These are phyloP conservation scores for Dreissena polymorpha DNA, from an alignment of 1,140 invertebrate species.

Conservation along the genomic window DNA sequence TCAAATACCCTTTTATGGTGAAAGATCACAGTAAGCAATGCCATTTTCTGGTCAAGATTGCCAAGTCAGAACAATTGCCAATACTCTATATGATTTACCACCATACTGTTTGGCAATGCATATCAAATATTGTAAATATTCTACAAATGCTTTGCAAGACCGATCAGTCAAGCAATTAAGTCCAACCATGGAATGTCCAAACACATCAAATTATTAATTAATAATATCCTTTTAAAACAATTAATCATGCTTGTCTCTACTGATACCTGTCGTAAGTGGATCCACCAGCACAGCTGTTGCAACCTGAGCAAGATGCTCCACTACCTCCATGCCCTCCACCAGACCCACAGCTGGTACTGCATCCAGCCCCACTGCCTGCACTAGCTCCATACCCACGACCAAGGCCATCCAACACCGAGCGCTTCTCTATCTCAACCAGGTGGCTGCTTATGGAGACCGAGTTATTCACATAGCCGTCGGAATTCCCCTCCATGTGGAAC, in stretches of 20 bases:
- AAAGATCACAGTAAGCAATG: no score
- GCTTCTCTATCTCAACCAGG: conserved; percentile 62
- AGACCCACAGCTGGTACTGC: conserved; percentile 37
- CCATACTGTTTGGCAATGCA: no score
- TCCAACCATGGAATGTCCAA: no score
- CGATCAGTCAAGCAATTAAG: no score
- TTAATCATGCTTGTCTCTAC: background rate
- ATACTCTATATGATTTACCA: no score
- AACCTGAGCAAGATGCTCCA: conserved; percentile 48
- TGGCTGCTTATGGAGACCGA: conserved; percentile 43
- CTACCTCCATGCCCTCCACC: conserved; percentile 63
- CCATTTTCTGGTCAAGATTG: no score
- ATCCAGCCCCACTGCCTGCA: conserved; percentile 57
- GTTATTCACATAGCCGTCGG: conserved; percentile 34
- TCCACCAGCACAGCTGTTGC: conserved; percentile 28
- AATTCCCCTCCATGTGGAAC: conserved; percentile 56
- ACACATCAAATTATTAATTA: no score
- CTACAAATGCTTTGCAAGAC: no score
- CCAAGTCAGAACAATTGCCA: no score
- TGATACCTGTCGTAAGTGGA: conserved; percentile 17
- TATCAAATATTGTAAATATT: no score
- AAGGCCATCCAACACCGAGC: conserved; percentile 52
- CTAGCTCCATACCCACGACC: conserved; percentile 53
- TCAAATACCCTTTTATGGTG: no score
- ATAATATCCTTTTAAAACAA: background rate